Percentiles rank a stretch among this genome's conserved stretches.
Evolutionary conservation across 2,797 vertebrate genomes (phyloP).

Genomic region (Alcedo quadribrachys): DNA sequence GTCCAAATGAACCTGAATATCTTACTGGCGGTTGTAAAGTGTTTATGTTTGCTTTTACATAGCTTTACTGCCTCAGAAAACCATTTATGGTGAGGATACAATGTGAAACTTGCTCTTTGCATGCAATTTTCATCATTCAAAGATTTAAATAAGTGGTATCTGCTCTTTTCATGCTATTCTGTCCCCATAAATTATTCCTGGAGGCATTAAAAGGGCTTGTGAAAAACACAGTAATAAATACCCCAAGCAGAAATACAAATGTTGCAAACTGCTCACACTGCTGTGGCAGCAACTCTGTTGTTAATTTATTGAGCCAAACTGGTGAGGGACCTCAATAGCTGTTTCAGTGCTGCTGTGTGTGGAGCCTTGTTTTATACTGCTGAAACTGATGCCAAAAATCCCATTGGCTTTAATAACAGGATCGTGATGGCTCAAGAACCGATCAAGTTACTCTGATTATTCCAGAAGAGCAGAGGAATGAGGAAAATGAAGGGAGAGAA

Average conservation of each 20-base stretch:
- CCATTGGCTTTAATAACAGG: not conserved
- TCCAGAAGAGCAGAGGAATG: not conserved
- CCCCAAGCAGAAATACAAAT: constrained; percentile 8
- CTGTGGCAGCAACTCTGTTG: constrained; percentile 32
- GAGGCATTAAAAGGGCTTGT: constrained; percentile 48
- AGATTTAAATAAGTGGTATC: constrained; percentile 38
- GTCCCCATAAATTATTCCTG: constrained; percentile 50
- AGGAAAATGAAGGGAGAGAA: not conserved
- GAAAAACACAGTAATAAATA: constrained; percentile 56
- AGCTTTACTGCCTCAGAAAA: constrained; percentile 20
- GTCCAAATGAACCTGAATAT: not conserved
- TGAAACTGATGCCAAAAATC: not conserved
- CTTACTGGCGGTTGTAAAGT: not conserved
- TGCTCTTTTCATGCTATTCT: not conserved
- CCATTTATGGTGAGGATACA: constrained; percentile 7
- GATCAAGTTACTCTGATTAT: not conserved
- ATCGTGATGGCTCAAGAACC: not conserved
- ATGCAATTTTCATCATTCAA: constrained; percentile 5
- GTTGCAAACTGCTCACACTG: not conserved
- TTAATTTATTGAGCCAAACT: constrained; percentile 36
- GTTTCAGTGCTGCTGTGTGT: not conserved
- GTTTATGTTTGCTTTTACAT: constrained; percentile 34
- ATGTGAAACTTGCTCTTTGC: constrained; percentile 27
- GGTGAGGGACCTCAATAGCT: not conserved
- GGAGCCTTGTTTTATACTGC: not conserved